Base-by-base conservation (phyloP, 2,113 vertebrate species). In the Laterallus jamaicensis region DNA sequence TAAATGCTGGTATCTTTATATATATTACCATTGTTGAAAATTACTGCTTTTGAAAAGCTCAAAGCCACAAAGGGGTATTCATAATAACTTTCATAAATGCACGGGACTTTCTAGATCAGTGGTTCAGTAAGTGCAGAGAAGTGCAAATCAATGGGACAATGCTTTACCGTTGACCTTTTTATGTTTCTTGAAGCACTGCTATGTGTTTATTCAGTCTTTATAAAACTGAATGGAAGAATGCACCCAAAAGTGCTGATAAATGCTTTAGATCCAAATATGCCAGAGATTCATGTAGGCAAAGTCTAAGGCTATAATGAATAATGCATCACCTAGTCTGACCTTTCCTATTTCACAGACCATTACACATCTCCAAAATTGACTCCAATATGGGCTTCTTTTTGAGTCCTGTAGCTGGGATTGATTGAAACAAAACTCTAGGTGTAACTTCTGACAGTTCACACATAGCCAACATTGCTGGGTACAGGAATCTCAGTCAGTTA, bases 311-410 rank as follows among this genome's bases (percentile, higher is more conserved):
- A 3, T 74, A 29, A 25, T 78, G 69, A 95, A 97, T 92, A 90
- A 83, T 73, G 77, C 20, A 77, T 90, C 83, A 37, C 42, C 81
- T 93, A 70, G 77, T 63, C 71, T 90, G 79, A 92, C 86, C 90
- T 90, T 90, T 95, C 31, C 55, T 74, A 40, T 93, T 92, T 88
- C 79, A 74, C 60, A 80, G 59, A 59, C 58, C 39, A n/a, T 76
- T 94, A 42, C 58, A 16, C 76, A 80, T 77, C 55, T 88, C 78
- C 55, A 64, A 20, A 82, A 86, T 0, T 69, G 75, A 86, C 59
- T 82, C 71, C 10, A 12, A 4, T 68, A 49, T 24, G 81, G 74
- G 70, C 9, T 93, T 14, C 25, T 62, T 42, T 32, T 67, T 85
- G 85, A 66, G 24, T 32, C 26, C 0, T 0, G 60, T 60, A 56